Conservation (phyloP, 2,113 vertebrate genomes). For the Scopus umbretta region DNA sequence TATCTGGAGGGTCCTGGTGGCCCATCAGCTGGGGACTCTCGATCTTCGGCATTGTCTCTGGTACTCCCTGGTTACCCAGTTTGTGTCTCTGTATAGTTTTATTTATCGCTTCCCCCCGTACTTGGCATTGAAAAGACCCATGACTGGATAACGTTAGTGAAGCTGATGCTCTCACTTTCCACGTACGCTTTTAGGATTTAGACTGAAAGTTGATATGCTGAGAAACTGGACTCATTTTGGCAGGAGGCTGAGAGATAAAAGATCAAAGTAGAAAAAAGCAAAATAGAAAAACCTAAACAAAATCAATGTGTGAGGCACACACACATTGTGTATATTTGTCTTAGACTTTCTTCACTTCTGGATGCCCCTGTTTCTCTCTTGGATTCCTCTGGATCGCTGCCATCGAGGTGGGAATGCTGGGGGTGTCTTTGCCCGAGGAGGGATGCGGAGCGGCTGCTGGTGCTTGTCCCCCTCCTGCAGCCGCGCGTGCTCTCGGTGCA, state of each 20-base stretch:
- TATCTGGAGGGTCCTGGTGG: not conserved
- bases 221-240: not conserved
- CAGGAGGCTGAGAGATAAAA: not conserved
- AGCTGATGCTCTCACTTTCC: not conserved
- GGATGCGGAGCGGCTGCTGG: accelerated
- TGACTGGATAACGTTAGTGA: not conserved
- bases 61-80: not conserved
- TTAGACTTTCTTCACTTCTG: not conserved
- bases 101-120: not conserved
- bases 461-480: not conserved
- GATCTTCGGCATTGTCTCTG: no score
- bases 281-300: not conserved
- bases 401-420: not conserved
- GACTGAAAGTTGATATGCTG: not conserved
- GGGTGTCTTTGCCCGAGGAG: not conserved
- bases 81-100: not conserved
- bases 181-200: not conserved
- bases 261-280: not conserved
- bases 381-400: not conserved
- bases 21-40: not conserved
- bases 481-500: not conserved
- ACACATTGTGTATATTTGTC: not conserved
- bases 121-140: not conserved
- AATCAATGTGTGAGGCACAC: accelerated
- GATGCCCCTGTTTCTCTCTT: not conserved